phyloP scores from a whole-genome alignment of 2,888 invertebrate genomes.

The Noctua pronuba region DNA sequence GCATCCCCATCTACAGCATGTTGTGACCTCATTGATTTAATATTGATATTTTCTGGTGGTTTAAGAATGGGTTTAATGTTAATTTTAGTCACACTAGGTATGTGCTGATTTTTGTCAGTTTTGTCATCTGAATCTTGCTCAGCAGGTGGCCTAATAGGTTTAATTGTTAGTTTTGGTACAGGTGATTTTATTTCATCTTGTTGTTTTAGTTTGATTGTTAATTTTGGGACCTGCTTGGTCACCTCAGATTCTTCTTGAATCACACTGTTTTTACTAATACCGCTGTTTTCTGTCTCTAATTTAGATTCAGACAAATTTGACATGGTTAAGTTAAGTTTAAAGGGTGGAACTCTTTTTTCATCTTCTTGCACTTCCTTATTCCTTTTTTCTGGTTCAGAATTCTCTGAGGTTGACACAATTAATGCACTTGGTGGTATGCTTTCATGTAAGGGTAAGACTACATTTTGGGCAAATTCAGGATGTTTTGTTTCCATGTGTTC shows the following conservation, averaged over 20 bases:
- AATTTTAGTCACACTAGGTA: slow-evolving; percentile 83
- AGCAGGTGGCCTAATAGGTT: slow-evolving; percentile 83
- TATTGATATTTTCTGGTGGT: slow-evolving; percentile 82
- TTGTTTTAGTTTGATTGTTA: slow-evolving; percentile 88
- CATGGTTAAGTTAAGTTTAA: slow-evolving; percentile 76
- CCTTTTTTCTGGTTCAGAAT: slow-evolving; percentile 41
- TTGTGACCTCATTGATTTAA: slow-evolving; percentile 77
- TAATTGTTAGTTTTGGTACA: slow-evolving; percentile 86
- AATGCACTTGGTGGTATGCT: slow-evolving; percentile 15
- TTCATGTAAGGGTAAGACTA: slow-evolving; percentile 32
- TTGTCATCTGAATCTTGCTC: slow-evolving; percentile 70
- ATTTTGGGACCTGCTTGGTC: slow-evolving; percentile 86
- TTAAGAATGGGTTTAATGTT: slow-evolving; percentile 87
- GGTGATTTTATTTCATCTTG: slow-evolving; percentile 83
- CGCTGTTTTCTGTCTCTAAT: slow-evolving; percentile 63
- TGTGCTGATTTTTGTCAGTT: slow-evolving; percentile 70
- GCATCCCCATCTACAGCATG: slow-evolving; percentile 61
- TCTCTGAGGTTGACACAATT: slow-evolving; percentile 27
- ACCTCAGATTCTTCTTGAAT: slow-evolving; percentile 72
- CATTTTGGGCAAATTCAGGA: slow-evolving; percentile 31
- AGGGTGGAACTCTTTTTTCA: slow-evolving; percentile 76
- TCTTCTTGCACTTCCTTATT: slow-evolving; percentile 57
- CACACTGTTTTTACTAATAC: slow-evolving; percentile 66
- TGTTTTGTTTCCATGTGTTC: slow-evolving; percentile 28
- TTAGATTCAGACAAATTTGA: slow-evolving; percentile 67